Conservation (phyloP, 2,888 invertebrate species). For the Himalopsyche japonica region DNA sequence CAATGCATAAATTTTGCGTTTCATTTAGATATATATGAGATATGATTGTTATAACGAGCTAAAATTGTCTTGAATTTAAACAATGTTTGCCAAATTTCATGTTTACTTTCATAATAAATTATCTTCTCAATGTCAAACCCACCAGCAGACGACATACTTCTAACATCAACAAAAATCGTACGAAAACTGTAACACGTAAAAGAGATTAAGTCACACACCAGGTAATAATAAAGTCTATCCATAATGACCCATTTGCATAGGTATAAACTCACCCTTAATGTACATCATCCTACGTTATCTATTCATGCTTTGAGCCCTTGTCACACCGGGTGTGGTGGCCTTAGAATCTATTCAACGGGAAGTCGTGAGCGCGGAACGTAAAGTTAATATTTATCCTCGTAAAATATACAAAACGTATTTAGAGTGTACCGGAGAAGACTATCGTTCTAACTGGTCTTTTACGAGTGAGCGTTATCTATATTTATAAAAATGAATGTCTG, state of each 20-base stretch:
- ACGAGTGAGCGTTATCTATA: not conserved
- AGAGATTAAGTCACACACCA: not conserved
- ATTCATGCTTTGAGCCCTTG: not conserved
- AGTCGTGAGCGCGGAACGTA: not conserved
- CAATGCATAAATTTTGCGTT: too few species aligned
- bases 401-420: not conserved
- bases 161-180: not conserved
- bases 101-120: too few species aligned
- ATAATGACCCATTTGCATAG: not conserved
- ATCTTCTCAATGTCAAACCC: too few species aligned
- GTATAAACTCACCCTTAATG: not conserved
- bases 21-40: too few species aligned
- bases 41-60: too few species aligned
- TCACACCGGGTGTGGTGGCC: not conserved
- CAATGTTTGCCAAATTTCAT: too few species aligned
- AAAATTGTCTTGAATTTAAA: too few species aligned
- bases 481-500: too few species aligned
- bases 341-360: not conserved
- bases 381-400: not conserved
- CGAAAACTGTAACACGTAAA: not conserved
- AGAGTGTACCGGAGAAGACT: not conserved
- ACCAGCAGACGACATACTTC: too few species aligned
- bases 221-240: not conserved
- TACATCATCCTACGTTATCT: not conserved
- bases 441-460: not conserved